Evolutionary conservation across 1,140 invertebrate species (phyloP), one percentile per base, ranked within the genome.

Genomic region (Caenorhabditis inopinata): DNA sequence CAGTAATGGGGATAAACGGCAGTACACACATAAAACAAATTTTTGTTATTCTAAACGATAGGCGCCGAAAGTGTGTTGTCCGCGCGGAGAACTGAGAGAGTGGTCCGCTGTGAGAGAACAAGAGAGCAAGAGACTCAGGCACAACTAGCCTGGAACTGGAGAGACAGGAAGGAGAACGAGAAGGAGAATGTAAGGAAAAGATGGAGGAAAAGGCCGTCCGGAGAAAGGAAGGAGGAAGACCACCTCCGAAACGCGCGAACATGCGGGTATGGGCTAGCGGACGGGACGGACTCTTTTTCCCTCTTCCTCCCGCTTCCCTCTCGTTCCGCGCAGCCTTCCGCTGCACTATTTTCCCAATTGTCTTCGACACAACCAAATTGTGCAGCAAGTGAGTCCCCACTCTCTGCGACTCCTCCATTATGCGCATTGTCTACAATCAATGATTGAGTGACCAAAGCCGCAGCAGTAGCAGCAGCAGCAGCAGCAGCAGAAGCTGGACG

Each of bases 381-480:
- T 68, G 58, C 32, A 68, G 32, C 32, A 68, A 68, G 58, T 23
- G 58, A 68, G 58, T 21, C n/a, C 32, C 4, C 9, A 5, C 27
- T 32, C 58, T 68, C 58, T 68, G 58, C 58, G 58, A 68, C 58
- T 68, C 58, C 1, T 38, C 58, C 58, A 29, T 58, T 58, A 32
- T 58, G 25, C 32, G 51, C 58, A 38, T 58, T 58, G 51, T 58
- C 51, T 32, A 32, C 58, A 68, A 68, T 68, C 58, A 68, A 68
- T 68, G 58, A 68, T 68, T 68, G 32, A 68, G 32, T 68, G 58
- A 68, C 58, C 58, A n/a, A n/a, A n/a, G n/a, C n/a, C n/a, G n/a
- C n/a, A 58, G 18, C 21, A 51, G 49, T 9, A 32, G 51, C 5
- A 58, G 51, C 21, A 58, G 58, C 16, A 68, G 25, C 6, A 32